Base-by-base conservation (phyloP, 2,797 vertebrate species). In the Pteronotus mesoamericanus region DNA sequence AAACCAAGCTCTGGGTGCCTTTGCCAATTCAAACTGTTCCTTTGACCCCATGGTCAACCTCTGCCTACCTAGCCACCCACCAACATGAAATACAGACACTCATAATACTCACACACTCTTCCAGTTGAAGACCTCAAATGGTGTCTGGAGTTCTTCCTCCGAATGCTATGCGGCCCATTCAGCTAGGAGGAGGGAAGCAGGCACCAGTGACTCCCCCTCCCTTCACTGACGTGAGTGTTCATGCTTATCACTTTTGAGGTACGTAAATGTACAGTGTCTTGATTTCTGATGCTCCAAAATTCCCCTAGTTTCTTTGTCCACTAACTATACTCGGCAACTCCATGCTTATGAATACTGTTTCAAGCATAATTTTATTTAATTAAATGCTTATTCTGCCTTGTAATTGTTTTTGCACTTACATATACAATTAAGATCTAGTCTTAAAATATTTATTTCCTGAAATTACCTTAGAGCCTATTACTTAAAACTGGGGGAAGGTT, bases 331-430 rank as follows among this genome's bases (percentile, higher is more conserved):
- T 34, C 24, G 48, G 83, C 18, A 79, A 69, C 24, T 32, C 29
- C 39, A 24, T 51, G 18, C 7, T 12, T 9, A 7, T 12, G 2
- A 94, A 48, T 75, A 83, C n/a, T 87, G n/a, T 77, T 74, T 93
- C 18, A 59, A 79, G 16, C 7, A 55, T 44, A 46, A 74, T 92
- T 71, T 91, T 75, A 86, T 75, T 94, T 92, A 89, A 79, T 96
- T 91, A 82, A 39, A 24, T 55, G 14, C 86, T 92, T 83, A 72
- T 79, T 92, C 85, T 86, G 24, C 24, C 46, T 95, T 86, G 22
- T 15, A 92, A n/a, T 77, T 94, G 51, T 66, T 96, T 95, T 93
- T 78, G 42, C 21, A 79, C 55, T 77, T 94, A 94, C 66, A 75
- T 92, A 57, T 8, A 72, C 32, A 92, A 83, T 79, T 93, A 68